Evolutionary conservation across 2,888 invertebrate species (phyloP), one percentile per base, ranked within the genome.

Genomic region (Cataglyphis altisquamis): DNA sequence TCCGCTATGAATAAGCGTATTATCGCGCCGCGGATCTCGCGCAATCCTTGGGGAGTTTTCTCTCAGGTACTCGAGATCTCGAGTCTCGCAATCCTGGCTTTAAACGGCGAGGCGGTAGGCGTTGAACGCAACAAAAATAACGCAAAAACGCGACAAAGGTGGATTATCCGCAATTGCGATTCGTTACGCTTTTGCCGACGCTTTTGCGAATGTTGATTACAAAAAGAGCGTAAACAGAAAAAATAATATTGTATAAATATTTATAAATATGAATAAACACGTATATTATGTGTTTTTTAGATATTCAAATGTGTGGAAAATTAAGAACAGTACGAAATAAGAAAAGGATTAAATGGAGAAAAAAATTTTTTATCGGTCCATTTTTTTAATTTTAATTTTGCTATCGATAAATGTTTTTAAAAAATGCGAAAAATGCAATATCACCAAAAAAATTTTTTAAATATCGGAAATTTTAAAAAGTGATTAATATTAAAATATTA

Each of bases 151-250:
- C 70, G 29, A 74, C 66, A 77, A 84, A 70, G 82, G 62, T 67
- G 82, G 83, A 85, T 88, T 88, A 88, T 88, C 88, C 57, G 36
- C 72, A 55, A 57, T 73, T 29, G 21, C 60, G 73, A 88, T 88
- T 85, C 45, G 78, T 83, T 78, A 67, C 41, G 41, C 41, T 45
- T 45, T 45, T 73, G 68, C 60, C 57, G 48, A 72, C 55, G 63
- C 72, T 84, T 72, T 83, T 29, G 39, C 63, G 72, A 66, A 70
- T 68, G 29, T 64, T 82, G 80, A 86, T 88, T 84, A 83, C 75
- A 60, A 75, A 77, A 52, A n/a, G 15, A 75, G 25, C 52, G 48
- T 75, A 80, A 66, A 68, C 81, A 74, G 25, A 15, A 62, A 32
- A 32, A n/a, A 60, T 3, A 55, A 18, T 1, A 74, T 48, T 75